Base-by-base conservation (phyloP, 2,113 vertebrate genomes). In the Istiophorus platypterus region DNA sequence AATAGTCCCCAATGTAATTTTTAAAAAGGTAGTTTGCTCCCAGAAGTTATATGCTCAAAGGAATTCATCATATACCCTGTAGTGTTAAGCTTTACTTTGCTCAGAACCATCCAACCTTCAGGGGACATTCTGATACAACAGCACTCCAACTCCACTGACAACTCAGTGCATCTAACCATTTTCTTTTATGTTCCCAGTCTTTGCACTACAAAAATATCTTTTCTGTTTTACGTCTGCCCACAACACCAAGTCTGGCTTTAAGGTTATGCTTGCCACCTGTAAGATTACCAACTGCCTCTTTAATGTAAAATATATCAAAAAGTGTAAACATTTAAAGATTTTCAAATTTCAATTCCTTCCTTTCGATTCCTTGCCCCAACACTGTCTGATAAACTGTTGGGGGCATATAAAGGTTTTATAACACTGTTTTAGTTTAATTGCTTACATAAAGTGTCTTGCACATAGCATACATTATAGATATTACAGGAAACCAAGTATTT, bases 61-160 rank as follows among this genome's bases (percentile, higher is more conserved):
- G 18, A 45, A 51, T 67, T 49, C 45, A 37, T 51, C 18, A 59
- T 17, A 57, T 57, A 59, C 24, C 34, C 17, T 29, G 15, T 34
- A n/a, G 54, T 26, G 22, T 65, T 76, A 26, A 18, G 65, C 27
- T 70, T 67, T 51, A 52, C 49, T 57, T 69, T 77, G 41, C 52
- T 76, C 42, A 52, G 72, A 76, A 75, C 39, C 24, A 22, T 65
- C 34, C 41, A 54, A 57, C 26, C 49, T 85, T 80, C 76, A 74
- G 34, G 54, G 52, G 68, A 70, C 62, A 73, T 54, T 78, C 70
- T 58, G 41, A 87, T 78, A 71, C 54, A 69, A 69, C 58, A 65
- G 70, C 54, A 39, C 76, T 76, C 78, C 81, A 75, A 71, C 72
- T 83, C 72, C 77, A 66, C 83, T 81, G 72, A 65, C 31, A 76